phyloP scores from a whole-genome alignment of 2,113 vertebrate genomes.

The Urocynchramus pylzowi region DNA sequence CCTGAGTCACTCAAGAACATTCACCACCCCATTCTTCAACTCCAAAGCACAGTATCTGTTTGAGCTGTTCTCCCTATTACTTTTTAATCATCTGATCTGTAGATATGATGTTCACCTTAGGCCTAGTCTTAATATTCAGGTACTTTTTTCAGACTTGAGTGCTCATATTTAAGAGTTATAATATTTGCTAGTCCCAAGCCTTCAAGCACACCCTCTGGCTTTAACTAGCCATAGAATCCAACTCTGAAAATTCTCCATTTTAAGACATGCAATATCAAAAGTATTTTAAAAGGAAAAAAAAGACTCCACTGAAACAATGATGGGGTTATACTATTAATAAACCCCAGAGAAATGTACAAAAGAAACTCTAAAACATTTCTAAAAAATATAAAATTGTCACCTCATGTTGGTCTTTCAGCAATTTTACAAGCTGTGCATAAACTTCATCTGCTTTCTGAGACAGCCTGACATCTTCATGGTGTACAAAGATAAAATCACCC shows the following conservation, averaged over 20 bases:
- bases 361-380: neutral
- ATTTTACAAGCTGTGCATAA: conserved; percentile 83
- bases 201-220: neutral
- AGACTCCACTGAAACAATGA: neutral
- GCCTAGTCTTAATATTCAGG: neutral
- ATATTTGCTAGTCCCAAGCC: neutral
- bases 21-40: neutral
- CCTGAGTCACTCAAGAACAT: neutral
- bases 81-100: neutral
- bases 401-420: conserved; percentile 89
- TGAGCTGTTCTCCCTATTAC: neutral
- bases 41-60: neutral
- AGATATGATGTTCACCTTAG: neutral
- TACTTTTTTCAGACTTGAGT: neutral
- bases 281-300: neutral
- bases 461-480: conserved; percentile 85
- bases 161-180: neutral
- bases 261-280: neutral
- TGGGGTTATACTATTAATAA: neutral
- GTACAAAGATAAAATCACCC: conserved; percentile 88
- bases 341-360: neutral
- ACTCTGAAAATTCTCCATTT: neutral
- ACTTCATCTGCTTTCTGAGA: conserved; percentile 88
- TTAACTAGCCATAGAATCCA: neutral
- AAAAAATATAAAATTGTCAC: conserved; percentile 45